phyloP scores from a whole-genome alignment of 2,113 vertebrate genomes.

The Channa argus region DNA sequence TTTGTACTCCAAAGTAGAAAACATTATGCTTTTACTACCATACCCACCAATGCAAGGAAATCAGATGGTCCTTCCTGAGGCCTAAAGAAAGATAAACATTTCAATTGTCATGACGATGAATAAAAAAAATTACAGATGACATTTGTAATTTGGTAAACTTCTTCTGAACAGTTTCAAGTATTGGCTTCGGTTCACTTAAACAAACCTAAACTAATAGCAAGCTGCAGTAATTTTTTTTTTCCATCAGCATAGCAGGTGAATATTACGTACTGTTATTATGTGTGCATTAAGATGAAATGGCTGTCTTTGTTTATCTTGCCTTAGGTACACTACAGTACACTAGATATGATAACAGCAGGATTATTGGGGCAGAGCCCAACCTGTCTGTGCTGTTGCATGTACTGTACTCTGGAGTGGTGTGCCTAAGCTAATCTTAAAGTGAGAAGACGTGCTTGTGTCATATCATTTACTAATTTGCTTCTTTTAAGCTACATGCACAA shows the following conservation, averaged over 20 bases:
- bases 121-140: background rate
- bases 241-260: slow-evolving; percentile 55
- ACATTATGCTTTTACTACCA: slow-evolving; percentile 44
- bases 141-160: background rate
- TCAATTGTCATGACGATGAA: background rate
- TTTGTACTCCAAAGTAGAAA: slow-evolving; percentile 58
- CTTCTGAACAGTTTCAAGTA: background rate
- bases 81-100: slow-evolving; percentile 6
- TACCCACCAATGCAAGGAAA: slow-evolving; percentile 26
- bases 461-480: slow-evolving; percentile 29
- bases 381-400: slow-evolving; percentile 26
- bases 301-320: slow-evolving; percentile 66
- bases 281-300: slow-evolving; percentile 65
- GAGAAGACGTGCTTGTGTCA: slow-evolving; percentile 18
- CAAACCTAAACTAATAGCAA: slow-evolving; percentile 13
- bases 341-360: slow-evolving; percentile 62
- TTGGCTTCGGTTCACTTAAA: slow-evolving; percentile 6
- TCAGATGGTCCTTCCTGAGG: background rate
- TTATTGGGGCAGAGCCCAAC: slow-evolving; percentile 60
- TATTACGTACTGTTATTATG: slow-evolving; percentile 57
- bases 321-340: slow-evolving; percentile 54
- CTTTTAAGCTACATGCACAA: slow-evolving; percentile 1
- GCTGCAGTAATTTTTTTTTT: slow-evolving; percentile 38
- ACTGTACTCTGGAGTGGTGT: slow-evolving; percentile 10
- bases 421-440: slow-evolving; percentile 27